Percentiles rank a stretch among this genome's conserved stretches.
These are phyloP conservation scores for Parascotia fuliginaria DNA, from an alignment of 2,888 invertebrate genomes.

Conservation along the genomic window DNA sequence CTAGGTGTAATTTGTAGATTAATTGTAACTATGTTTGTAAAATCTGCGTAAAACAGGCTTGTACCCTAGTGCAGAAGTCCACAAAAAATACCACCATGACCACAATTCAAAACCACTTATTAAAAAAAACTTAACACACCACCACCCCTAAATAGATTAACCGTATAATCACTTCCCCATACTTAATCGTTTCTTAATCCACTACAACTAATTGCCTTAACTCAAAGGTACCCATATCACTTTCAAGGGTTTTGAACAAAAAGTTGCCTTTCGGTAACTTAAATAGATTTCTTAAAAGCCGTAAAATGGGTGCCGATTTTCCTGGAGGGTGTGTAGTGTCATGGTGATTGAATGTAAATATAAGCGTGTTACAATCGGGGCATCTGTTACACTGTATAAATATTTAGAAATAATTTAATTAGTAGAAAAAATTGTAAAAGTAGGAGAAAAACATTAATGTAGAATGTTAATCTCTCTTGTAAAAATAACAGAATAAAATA, in stretches of 20 bases:
- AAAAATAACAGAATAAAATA: too few species aligned
- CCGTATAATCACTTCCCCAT: slow-evolving; percentile 23
- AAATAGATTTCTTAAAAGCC: slow-evolving; percentile 50
- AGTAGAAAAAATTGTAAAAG: too few species aligned
- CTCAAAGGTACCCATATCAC: slow-evolving; percentile 18
- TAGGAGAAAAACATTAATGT: too few species aligned
- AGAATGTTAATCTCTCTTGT: too few species aligned
- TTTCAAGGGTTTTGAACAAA: slow-evolving; percentile 16
- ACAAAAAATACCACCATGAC: too few species aligned
- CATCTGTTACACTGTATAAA: slow-evolving; percentile 40
- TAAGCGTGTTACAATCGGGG: slow-evolving; percentile 41
- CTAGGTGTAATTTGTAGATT: too few species aligned
- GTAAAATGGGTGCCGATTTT: slow-evolving; percentile 53
- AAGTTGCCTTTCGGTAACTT: slow-evolving; percentile 35
- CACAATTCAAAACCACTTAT: not conserved
- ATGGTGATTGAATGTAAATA: slow-evolving; percentile 63
- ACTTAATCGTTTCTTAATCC: slow-evolving; percentile 34
- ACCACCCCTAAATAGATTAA: slow-evolving; percentile 28
- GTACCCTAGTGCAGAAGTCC: too few species aligned
- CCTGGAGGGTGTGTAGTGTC: slow-evolving; percentile 48
- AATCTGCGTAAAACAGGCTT: too few species aligned
- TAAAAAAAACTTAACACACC: slow-evolving; percentile 1
- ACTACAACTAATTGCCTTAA: slow-evolving; percentile 43
- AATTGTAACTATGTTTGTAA: too few species aligned
- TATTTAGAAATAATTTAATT: too few species aligned